These are phyloP conservation scores for Nymphalis io DNA, from an alignment of 1,140 invertebrate species.

Conservation along the genomic window DNA sequence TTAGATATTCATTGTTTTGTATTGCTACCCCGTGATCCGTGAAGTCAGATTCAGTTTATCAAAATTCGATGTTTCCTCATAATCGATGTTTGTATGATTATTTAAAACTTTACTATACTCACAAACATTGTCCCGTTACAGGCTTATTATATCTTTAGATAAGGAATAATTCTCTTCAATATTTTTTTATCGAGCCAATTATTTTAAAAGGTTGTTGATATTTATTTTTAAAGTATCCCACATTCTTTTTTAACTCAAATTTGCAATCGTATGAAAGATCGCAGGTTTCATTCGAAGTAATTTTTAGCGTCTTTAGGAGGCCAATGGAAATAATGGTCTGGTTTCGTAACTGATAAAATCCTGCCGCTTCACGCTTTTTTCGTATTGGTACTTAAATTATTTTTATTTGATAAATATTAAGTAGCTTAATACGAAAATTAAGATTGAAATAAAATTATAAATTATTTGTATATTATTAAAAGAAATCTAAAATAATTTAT, in stretches of 20 bases:
- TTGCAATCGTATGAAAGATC: slow-evolving; percentile 26
- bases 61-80: too few relatives aligned
- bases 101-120: background rate
- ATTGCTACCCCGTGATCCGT: too few relatives aligned
- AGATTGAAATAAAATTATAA: too few relatives aligned
- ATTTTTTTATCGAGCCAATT: background rate
- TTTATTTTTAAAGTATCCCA: background rate
- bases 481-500: too few relatives aligned
- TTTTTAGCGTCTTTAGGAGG: slow-evolving; percentile 44
- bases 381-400: slow-evolving; percentile 16
- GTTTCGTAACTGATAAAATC: slow-evolving; percentile 60
- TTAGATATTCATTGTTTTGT: too few relatives aligned
- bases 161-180: background rate
- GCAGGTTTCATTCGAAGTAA: slow-evolving; percentile 21
- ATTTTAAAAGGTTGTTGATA: background rate
- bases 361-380: slow-evolving; percentile 43
- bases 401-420: slow-evolving; percentile 17
- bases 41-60: too few relatives aligned
- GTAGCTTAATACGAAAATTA: background rate
- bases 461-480: too few relatives aligned
- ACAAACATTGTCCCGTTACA: background rate
- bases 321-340: slow-evolving; percentile 57
- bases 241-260: slow-evolving; percentile 16
- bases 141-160: background rate
- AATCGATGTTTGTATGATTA: too few relatives aligned